Evolutionary conservation across 1,140 invertebrate species (phyloP).

Genomic region (Brachionus calyciflorus): DNA sequence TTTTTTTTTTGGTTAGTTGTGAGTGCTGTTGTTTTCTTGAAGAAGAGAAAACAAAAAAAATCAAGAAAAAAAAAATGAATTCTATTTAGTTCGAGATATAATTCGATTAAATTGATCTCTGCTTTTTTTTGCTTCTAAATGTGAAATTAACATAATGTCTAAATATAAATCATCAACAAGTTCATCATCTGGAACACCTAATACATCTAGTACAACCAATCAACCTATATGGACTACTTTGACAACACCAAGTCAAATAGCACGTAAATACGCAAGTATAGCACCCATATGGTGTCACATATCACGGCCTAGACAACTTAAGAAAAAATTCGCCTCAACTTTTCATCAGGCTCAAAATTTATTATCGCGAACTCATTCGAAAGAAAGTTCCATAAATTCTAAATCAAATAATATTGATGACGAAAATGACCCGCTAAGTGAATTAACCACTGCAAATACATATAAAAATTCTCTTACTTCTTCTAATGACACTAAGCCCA

Average conservation of each 20-base stretch:
- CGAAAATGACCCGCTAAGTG: neutral
- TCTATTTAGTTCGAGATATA: conserved; percentile 3
- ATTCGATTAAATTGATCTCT: neutral
- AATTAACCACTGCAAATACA: neutral
- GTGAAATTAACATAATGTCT: conserved; percentile 15
- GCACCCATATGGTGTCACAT: conserved; percentile 48
- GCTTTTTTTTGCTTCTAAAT: neutral
- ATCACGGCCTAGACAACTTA: conserved; percentile 44
- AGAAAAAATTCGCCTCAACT: conserved; percentile 47
- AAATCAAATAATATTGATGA: neutral
- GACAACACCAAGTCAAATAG: conserved; percentile 43
- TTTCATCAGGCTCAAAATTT: conserved; percentile 42
- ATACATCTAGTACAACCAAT: neutral
- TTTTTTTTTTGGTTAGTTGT: no score
- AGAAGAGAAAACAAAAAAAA: neutral
- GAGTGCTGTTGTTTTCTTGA: conserved; percentile 3
- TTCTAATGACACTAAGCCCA: neutral
- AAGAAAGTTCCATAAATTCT: conserved; percentile 20
- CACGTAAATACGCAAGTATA: conserved; percentile 47
- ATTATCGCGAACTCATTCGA: neutral
- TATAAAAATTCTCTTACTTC: neutral
- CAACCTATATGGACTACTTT: conserved; percentile 42
- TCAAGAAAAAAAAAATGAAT: conserved; percentile 24
- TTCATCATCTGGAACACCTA: no score
- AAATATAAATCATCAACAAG: conserved; percentile 20